Conservation (phyloP, 2,113 vertebrate genomes). For the Semnornis frantzii region DNA sequence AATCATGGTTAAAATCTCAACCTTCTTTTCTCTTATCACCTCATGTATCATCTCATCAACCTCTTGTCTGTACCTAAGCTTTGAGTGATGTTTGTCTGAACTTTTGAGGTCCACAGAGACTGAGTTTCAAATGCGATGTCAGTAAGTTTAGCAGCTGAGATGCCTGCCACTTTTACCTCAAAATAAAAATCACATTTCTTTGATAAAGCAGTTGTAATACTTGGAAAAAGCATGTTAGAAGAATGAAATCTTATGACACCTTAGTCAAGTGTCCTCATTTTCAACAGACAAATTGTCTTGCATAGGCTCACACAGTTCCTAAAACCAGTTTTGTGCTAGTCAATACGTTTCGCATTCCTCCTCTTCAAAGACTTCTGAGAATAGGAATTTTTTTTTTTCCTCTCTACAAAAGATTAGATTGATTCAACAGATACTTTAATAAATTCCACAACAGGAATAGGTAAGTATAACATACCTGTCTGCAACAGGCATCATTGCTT, state of each 20-base stretch:
- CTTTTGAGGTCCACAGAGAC: not conserved
- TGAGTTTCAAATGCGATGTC: not conserved
- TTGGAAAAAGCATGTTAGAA: not conserved
- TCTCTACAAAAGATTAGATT: not conserved
- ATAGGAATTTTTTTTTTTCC: not conserved
- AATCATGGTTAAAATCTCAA: not conserved
- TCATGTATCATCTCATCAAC: not conserved
- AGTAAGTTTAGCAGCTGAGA: not conserved
- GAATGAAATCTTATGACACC: not conserved
- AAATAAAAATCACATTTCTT: not conserved
- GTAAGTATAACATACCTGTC: not conserved
- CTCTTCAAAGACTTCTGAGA: constrained; percentile 23
- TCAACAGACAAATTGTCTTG: constrained; percentile 29
- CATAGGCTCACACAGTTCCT: not conserved
- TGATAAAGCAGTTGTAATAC: not conserved
- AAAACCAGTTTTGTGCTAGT: not conserved
- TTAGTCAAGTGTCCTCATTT: constrained; percentile 27
- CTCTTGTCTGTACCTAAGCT: not conserved
- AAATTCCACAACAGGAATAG: not conserved
- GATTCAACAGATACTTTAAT: not conserved
- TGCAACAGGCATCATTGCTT: not conserved
- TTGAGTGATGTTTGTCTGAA: not conserved
- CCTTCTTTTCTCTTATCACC: not conserved
- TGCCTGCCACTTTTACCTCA: not conserved
- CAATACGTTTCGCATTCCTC: not conserved